phyloP scores from a whole-genome alignment of 1,140 invertebrate genomes.

The Drosophila bocqueti region DNA sequence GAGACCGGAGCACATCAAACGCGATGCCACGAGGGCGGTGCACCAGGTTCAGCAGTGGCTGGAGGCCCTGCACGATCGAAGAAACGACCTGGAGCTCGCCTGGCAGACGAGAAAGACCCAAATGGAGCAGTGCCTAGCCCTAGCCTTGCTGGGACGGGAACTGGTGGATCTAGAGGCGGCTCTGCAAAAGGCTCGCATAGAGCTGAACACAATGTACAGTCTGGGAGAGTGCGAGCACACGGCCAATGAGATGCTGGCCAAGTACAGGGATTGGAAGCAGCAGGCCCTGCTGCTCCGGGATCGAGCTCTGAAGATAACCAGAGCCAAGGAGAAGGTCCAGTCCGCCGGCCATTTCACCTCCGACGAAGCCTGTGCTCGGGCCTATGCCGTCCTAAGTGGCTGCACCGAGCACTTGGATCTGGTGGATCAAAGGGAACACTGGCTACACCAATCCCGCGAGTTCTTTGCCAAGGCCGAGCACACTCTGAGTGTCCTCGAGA shows the following conservation, averaged over 20 bases:
- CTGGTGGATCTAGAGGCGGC: slow-evolving; percentile 89
- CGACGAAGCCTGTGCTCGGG: slow-evolving; percentile 89
- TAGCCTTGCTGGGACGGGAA: slow-evolving; percentile 91
- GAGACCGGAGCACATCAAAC: slow-evolving; percentile 89
- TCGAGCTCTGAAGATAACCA: slow-evolving; percentile 90
- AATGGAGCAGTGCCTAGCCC: slow-evolving; percentile 91
- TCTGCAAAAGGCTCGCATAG: slow-evolving; percentile 85
- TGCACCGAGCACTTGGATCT: slow-evolving; percentile 91
- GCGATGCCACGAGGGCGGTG: slow-evolving; percentile 88
- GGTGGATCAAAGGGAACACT: slow-evolving; percentile 89
- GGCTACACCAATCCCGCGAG: slow-evolving; percentile 89
- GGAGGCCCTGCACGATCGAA: slow-evolving; percentile 91
- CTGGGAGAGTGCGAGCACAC: slow-evolving; percentile 89
- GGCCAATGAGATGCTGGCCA: slow-evolving; percentile 89
- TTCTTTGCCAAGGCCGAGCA: slow-evolving; percentile 92
- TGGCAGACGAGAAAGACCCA: slow-evolving; percentile 89
- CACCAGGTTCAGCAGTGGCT: slow-evolving; percentile 91
- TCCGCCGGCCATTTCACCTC: slow-evolving; percentile 89
- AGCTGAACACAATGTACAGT: slow-evolving; percentile 72
- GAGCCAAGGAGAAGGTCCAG: slow-evolving; percentile 91
- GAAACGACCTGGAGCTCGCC: slow-evolving; percentile 90
- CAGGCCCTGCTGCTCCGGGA: slow-evolving; percentile 92
- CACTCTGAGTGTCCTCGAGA: slow-evolving; percentile 91
- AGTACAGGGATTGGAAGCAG: slow-evolving; percentile 89
- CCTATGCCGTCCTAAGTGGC: slow-evolving; percentile 90